Evolutionary conservation across 2,797 vertebrate species (phyloP), one percentile per base, ranked within the genome.

Genomic region (Neopelma chrysocephalum): DNA sequence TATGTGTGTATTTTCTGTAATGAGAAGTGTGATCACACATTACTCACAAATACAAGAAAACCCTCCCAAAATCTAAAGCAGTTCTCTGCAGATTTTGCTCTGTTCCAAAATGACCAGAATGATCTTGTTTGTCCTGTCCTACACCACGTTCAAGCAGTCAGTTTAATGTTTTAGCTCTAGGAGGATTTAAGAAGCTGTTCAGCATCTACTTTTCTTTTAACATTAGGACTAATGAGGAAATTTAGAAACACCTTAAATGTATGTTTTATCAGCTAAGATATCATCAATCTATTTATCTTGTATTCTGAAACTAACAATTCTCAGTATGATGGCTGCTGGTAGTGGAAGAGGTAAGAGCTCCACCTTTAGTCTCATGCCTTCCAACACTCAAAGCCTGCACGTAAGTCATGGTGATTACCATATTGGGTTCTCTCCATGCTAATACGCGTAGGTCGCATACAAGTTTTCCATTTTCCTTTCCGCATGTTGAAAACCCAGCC

Each of bases 391-490:
- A 69, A 83, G 87, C 54, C 72, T 69, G 78, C n/a, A 3, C 6
- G 10, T 58, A 86, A 19, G 47, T 92, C 72, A 4, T 27, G 70
- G 13, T 0, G 1, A 62, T 92, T 51, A 32, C 89, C 87, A 62
- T 93, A 78, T 91, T 88, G 92, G 89, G 89, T 65, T 79, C 83
- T 77, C 72, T 93, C 80, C 18, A 13, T 56, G 71, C 29, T 54
- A 47, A 11, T 6, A 1, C 1, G 1, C 0, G 0, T 31, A 25
- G 14, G 18, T 15, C 79, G 40, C 61, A 3, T 42, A 4, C 3
- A n/a, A 50, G 42, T 22, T 16, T 65, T 84, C 26, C 21, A 4
- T n/a, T 66, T 76, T 48, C 32, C 20, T 62, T 69, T 61, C 47
- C 48, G 9, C 9, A 2, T 51, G 36, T 58, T 57, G 6, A 76